Evolutionary conservation across 1,140 invertebrate genomes (phyloP), one percentile per base, ranked within the genome.

Genomic region (Protaetia brevitarsis): DNA sequence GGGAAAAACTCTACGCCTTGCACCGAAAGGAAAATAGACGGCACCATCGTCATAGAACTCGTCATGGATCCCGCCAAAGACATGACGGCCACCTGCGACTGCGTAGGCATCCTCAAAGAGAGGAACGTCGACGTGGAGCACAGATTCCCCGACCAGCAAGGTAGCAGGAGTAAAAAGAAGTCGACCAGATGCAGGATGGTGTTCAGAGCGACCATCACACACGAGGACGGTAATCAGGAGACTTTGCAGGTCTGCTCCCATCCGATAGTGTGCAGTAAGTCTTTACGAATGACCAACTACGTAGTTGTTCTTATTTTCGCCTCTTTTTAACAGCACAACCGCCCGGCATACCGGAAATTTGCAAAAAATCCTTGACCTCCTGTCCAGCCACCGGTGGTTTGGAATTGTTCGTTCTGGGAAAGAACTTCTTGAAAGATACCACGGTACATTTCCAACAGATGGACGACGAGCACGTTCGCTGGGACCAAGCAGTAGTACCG

Each of bases 91-190:
- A 92, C 90, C 69, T 93, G 91, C 76, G 91, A 93, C 79, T 93
- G 91, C 77, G 90, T 93, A 23, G 91, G 91, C 3, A 93, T 93
- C 66, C 74, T 91, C n/a, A 91, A 97, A 82, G 92, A 98, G 77
- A 86, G 96, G 66, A 97, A 97, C 81, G 95, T 97, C 5, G 95
- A 98, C 80, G 95, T 97, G 26, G 95, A 97, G 78, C 94, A 96
- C 76, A 85, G 95, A 71, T 94, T 92, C 80, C 92, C 91, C 0
- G 90, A 93, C 72, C 88, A 90, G 71, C 75, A 83, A 31, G 82
- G 83, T 3, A 76, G 89, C 27, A 83, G 91, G 63, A 92, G 90
- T 70, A 95, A 96, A 79, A 97, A 97, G 80, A 96, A 96, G 77
- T 96, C 94, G 0, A 96, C 95, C 0, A 85, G 91, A 45, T 97